Conservation (phyloP, 2,113 vertebrate species). For the Dinomys branickii region DNA sequence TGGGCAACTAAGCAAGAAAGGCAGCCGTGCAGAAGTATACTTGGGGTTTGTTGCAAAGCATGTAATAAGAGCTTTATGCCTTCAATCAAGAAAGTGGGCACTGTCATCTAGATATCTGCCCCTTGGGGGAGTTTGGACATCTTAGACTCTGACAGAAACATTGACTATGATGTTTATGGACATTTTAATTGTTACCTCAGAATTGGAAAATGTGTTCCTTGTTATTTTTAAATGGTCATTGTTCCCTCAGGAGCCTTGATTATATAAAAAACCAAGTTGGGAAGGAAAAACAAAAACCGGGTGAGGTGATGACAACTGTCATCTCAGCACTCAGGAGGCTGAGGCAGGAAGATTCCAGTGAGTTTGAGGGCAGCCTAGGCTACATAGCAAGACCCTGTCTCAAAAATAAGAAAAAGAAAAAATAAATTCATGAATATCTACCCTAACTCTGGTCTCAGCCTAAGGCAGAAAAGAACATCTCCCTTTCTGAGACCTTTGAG, state of each 20-base stretch:
- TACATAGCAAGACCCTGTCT: not conserved
- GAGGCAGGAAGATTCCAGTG: not conserved
- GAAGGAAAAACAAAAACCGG: not conserved
- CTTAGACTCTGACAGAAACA: too few species aligned
- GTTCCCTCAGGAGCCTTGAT: not conserved
- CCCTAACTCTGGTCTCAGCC: not conserved
- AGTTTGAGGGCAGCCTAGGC: not conserved
- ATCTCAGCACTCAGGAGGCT: not conserved
- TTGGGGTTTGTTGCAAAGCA: not conserved
- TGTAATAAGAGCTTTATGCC: not conserved
- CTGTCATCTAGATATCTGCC: not conserved
- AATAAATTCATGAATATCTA: not conserved
- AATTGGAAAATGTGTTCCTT: not conserved
- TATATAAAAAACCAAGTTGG: not conserved
- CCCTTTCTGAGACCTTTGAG: not conserved
- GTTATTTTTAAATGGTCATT: not conserved
- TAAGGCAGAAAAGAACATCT: not conserved
- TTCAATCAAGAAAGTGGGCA: not conserved
- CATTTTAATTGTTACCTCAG: not conserved
- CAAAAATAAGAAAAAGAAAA: not conserved
- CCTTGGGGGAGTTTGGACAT: not conserved
- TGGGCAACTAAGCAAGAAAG: not conserved
- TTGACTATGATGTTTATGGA: too few species aligned
- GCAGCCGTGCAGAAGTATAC: not conserved
- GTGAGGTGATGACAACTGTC: not conserved